phyloP scores from a whole-genome alignment of 2,113 vertebrate species.

The Pangasianodon hypophthalmus region DNA sequence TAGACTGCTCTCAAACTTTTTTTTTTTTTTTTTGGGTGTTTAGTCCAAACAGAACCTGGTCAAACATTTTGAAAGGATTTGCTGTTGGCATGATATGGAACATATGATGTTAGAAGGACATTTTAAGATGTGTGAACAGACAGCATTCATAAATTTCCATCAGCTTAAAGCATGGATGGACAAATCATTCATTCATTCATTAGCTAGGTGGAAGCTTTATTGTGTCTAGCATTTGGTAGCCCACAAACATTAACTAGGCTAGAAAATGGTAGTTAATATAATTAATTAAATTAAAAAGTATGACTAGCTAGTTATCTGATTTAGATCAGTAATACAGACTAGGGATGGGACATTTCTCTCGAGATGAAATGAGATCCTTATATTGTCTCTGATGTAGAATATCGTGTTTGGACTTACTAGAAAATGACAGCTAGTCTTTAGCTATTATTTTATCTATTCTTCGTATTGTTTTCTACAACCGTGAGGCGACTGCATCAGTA shows the following conservation, averaged over 20 bases:
- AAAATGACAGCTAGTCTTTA: not conserved
- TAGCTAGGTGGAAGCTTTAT: too few species aligned
- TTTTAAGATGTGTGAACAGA: not conserved
- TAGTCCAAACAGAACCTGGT: not conserved
- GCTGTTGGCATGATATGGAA: not conserved
- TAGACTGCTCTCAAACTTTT: conserved; percentile 2
- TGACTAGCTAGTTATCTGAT: not conserved
- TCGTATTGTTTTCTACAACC: not conserved
- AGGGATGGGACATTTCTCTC: not conserved
- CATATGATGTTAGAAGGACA: not conserved
- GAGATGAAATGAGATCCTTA: not conserved
- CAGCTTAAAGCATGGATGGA: not conserved
- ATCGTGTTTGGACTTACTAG: not conserved
- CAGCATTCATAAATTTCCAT: not conserved
- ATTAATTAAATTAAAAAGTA: too few species aligned
- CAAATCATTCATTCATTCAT: not conserved
- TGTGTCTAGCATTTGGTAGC: too few species aligned
- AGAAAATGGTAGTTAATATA: not conserved
- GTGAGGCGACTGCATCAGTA: not conserved
- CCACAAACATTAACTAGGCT: not conserved
- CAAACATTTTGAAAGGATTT: not conserved
- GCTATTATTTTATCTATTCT: not conserved
- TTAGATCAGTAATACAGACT: not conserved
- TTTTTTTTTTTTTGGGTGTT: not conserved
- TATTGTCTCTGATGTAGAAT: not conserved